Base-by-base conservation (phyloP, 2,797 vertebrate species). In the Melanotaenia parkinsoni region DNA sequence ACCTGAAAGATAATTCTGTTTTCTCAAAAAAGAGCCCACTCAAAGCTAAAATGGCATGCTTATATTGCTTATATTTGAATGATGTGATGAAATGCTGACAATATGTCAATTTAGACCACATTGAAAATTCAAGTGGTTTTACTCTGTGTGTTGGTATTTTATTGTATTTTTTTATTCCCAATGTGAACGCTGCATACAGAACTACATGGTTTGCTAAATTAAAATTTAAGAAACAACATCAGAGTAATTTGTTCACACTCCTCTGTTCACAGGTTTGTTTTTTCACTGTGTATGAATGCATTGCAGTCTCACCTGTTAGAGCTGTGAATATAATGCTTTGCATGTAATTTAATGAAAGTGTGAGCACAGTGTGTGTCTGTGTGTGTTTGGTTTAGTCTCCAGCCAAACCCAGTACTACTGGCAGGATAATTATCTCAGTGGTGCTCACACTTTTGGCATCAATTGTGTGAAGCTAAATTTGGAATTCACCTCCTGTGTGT, bases 391-490 rank as follows among this genome's bases (percentile, higher is more conserved):
- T 53, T 56, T 57, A 54, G 33, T 14, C 59, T 73, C 56, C 59
- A n/a, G 47, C 68, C 69, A 74, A 38, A 68, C 57, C 57, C 2
- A 26, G 59, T 65, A 51, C 68, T 76, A 66, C 38, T 22, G 74
- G 71, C 77, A 72, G 79, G 67, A 70, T 80, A 80, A 82, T 87
- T 80, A 74, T 88, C 78, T 77, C 77, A 79, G 73, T 72, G 58
- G 57, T 76, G 70, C 79, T 82, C 86, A 78, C 80, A 84, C 81
- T 80, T 80, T 85, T 88, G 83, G 84, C 86, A 80, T 80, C 63
- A 88, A 79, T 68, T 54, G 33, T 78, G 68, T 73, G 50, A 68
- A 37, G 68, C 76, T 90, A 79, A 85, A 85, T 83, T 83, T 85
- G 70, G 76, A 80, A 64, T 43, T 38, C 40, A 72, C 58, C 63